Conservation (phyloP, 2,888 invertebrate genomes). For the Amiota communis region DNA sequence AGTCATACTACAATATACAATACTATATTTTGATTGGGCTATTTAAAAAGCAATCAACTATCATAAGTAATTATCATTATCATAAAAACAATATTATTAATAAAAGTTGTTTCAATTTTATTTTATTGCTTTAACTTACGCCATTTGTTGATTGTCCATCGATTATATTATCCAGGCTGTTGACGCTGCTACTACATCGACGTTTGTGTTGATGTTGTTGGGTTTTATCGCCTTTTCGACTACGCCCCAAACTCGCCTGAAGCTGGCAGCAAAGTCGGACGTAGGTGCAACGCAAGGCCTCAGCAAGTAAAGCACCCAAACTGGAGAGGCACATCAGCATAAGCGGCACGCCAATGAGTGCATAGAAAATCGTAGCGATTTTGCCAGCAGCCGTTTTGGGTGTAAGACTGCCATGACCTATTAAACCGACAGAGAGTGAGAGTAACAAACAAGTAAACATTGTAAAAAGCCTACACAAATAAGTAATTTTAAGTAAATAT, state of each 20-base stretch:
- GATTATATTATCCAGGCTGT: slow-evolving; percentile 37
- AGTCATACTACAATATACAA: neutral
- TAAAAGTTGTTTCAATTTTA: slow-evolving; percentile 35
- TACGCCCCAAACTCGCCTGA: slow-evolving; percentile 37
- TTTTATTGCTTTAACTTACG: slow-evolving; percentile 48
- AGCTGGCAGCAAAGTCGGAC: slow-evolving; percentile 68
- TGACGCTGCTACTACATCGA: slow-evolving; percentile 36
- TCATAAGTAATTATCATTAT: slow-evolving; percentile 26
- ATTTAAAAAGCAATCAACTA: slow-evolving; percentile 24
- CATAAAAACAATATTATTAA: slow-evolving; percentile 56
- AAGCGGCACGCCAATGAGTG: slow-evolving; percentile 89
- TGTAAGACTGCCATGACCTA: slow-evolving; percentile 90
- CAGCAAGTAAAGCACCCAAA: slow-evolving; percentile 86
- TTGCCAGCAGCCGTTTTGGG: slow-evolving; percentile 88
- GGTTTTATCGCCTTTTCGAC: slow-evolving; percentile 29
- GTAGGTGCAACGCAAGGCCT: slow-evolving; percentile 80
- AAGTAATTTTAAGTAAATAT: slow-evolving; percentile 17
- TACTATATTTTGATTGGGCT: neutral
- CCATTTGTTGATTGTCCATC: slow-evolving; percentile 45
- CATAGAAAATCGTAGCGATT: slow-evolving; percentile 89
- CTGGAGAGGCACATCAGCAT: slow-evolving; percentile 90
- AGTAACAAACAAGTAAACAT: slow-evolving; percentile 27
- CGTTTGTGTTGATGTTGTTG: slow-evolving; percentile 13
- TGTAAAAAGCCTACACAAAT: slow-evolving; percentile 17
- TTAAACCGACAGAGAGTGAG: slow-evolving; percentile 44